These are phyloP conservation scores for Apamea crenata DNA, from an alignment of 2,888 invertebrate species.

Conservation along the genomic window DNA sequence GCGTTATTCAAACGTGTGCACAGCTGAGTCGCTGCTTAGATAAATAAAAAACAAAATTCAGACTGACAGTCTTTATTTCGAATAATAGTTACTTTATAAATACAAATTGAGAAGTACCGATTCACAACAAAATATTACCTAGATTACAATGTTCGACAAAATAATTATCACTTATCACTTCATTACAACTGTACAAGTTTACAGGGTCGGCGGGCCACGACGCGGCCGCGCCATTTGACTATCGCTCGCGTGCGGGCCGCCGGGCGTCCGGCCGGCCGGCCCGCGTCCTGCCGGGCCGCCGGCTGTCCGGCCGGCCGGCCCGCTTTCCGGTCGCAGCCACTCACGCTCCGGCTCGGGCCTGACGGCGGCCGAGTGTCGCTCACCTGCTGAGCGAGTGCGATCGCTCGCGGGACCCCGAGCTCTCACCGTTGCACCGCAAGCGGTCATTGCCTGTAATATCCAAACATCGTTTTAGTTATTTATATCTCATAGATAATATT, in stretches of 20 bases:
- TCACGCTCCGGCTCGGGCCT: slow-evolving; percentile 52
- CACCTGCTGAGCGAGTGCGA: slow-evolving; percentile 93
- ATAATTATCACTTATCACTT: slow-evolving; percentile 89
- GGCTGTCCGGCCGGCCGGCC: slow-evolving; percentile 45
- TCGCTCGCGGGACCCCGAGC: slow-evolving; percentile 83
- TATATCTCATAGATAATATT: background rate
- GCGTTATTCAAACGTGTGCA: background rate
- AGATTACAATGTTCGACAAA: slow-evolving; percentile 87
- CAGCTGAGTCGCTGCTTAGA: background rate
- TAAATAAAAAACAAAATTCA: slow-evolving; percentile 71
- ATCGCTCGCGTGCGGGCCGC: slow-evolving; percentile 55
- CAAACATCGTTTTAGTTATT: slow-evolving; percentile 2
- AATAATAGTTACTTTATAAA: slow-evolving; percentile 88
- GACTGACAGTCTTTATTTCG: slow-evolving; percentile 89
- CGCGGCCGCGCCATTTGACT: slow-evolving; percentile 61
- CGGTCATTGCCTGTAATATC: slow-evolving; percentile 86
- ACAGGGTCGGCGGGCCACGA: slow-evolving; percentile 63
- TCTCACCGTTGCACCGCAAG: slow-evolving; percentile 82
- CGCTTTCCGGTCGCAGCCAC: slow-evolving; percentile 56
- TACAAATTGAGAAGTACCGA: slow-evolving; percentile 90
- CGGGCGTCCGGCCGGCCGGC: slow-evolving; percentile 34
- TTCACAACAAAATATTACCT: slow-evolving; percentile 89
- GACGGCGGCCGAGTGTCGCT: slow-evolving; percentile 82
- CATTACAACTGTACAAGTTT: slow-evolving; percentile 84
- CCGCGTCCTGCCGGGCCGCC: slow-evolving; percentile 40